phyloP scores from a whole-genome alignment of 2,113 vertebrate species.

The Albula glossodonta region DNA sequence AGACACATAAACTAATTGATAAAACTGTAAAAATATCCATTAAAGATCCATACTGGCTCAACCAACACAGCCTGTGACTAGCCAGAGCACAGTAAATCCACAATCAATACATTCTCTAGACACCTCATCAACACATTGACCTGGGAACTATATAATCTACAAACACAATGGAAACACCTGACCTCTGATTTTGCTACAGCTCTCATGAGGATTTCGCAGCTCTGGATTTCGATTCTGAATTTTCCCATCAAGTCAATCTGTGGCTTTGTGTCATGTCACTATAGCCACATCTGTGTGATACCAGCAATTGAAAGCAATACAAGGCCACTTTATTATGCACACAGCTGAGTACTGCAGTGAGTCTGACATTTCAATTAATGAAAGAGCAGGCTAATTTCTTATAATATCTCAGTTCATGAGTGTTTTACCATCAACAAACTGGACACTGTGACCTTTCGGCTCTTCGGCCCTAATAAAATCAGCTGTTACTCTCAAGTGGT shows the following conservation, averaged over 20 bases:
- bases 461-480: neutral
- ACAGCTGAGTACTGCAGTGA: neutral
- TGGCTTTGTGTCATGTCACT: neutral
- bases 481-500: neutral
- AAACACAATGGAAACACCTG: neutral
- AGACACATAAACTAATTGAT: too few species aligned
- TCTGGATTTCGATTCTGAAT: neutral
- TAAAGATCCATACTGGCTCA: too few species aligned
- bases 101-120: neutral
- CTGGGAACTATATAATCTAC: neutral
- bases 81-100: neutral
- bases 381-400: neutral
- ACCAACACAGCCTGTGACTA: neutral
- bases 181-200: neutral
- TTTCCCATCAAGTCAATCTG: neutral
- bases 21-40: too few species aligned
- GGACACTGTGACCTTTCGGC: neutral
- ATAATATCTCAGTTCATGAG: neutral
- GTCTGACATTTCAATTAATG: neutral
- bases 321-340: neutral
- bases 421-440: neutral
- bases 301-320: neutral
- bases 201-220: too few species aligned
- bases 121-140: neutral
- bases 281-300: neutral